Conservation (phyloP, 2,888 invertebrate genomes). For the Rhagonycha lutea region DNA sequence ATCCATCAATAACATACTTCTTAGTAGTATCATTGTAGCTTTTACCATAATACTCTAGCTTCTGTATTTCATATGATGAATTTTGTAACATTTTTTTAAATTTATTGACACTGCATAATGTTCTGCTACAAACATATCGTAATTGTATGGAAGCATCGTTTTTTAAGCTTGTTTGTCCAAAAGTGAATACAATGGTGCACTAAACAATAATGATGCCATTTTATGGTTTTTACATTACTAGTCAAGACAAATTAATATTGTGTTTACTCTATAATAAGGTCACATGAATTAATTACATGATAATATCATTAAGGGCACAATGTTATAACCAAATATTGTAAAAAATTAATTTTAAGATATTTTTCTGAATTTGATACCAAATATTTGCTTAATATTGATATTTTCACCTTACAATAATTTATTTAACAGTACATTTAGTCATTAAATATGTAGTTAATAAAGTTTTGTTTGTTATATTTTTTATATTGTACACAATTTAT, state of each 20-base stretch:
- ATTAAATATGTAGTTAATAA: background rate
- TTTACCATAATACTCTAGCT: background rate
- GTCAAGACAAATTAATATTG: conserved; percentile 18
- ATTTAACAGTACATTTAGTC: conserved; percentile 4
- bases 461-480: background rate
- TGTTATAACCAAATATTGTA: conserved; percentile 22
- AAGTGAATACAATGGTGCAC: conserved; percentile 14
- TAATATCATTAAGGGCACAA: conserved; percentile 20
- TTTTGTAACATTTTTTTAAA: background rate
- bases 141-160: background rate
- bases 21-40: background rate
- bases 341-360: conserved; percentile 14
- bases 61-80: background rate
- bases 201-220: conserved; percentile 4
- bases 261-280: conserved; percentile 14
- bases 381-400: conserved; percentile 17
- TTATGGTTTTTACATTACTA: conserved; percentile 18
- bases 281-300: conserved; percentile 5
- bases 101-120: background rate
- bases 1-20: background rate
- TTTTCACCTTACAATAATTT: conserved; percentile 18
- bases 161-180: background rate
- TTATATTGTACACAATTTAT: background rate
- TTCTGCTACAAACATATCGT: background rate
- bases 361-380: conserved; percentile 20